phyloP scores from a whole-genome alignment of 2,797 vertebrate genomes.

The Tapera naevia region DNA sequence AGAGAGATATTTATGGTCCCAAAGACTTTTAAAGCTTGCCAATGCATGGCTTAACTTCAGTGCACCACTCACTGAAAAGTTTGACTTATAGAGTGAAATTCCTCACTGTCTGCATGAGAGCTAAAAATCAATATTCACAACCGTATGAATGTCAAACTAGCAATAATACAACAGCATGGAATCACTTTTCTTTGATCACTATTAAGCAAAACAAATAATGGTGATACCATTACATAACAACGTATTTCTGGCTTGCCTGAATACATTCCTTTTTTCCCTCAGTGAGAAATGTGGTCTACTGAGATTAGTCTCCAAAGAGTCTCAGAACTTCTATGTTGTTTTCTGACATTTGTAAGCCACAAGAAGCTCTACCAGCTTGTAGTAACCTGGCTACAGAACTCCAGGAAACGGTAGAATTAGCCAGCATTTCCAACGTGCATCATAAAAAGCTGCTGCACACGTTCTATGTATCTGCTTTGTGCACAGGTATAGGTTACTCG shows the following conservation, averaged over 20 bases:
- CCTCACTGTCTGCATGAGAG: background rate
- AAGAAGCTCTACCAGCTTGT: background rate
- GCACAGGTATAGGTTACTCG: background rate
- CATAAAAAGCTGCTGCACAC: background rate
- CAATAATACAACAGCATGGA: background rate
- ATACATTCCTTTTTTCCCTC: background rate
- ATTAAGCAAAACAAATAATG: background rate
- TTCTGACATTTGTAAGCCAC: background rate
- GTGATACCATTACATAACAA: background rate
- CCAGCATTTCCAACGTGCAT: background rate
- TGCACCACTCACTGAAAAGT: background rate
- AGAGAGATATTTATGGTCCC: background rate
- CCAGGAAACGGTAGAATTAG: background rate
- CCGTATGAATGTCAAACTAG: background rate
- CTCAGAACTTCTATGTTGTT: rapidly evolving
- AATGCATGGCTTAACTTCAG: background rate
- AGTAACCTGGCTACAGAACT: background rate
- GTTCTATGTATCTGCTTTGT: background rate
- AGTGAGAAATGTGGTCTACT: background rate
- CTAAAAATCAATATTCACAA: background rate
- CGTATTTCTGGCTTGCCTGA: background rate
- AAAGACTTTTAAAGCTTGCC: background rate
- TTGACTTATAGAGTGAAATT: background rate
- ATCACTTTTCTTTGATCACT: background rate
- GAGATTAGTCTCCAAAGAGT: background rate